These are phyloP conservation scores for Lithodes maja DNA, from an alignment of 2,888 invertebrate species.

Conservation along the genomic window DNA sequence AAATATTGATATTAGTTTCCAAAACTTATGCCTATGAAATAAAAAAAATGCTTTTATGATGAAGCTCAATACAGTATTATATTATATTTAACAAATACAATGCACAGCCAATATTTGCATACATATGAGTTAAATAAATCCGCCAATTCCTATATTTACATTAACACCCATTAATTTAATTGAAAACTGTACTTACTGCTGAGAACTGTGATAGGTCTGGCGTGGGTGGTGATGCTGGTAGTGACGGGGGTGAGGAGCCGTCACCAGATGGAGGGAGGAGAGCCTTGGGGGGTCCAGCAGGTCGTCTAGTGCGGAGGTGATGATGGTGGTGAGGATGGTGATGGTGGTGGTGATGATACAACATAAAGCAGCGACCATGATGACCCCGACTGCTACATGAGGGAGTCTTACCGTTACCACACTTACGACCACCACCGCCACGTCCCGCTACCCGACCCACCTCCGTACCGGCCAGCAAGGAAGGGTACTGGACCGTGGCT, in stretches of 20 bases:
- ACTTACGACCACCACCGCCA: constrained; percentile 23
- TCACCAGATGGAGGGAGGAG: constrained; percentile 41
- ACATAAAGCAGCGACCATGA: constrained; percentile 46
- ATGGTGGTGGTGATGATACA: constrained; percentile 41
- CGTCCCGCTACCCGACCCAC: constrained; percentile 72
- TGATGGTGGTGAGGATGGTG: constrained; percentile 46
- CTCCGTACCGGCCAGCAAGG: constrained; percentile 76
- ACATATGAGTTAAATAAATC: no score
- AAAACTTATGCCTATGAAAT: no score
- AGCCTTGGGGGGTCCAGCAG: constrained; percentile 41
- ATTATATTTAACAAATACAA: no score
- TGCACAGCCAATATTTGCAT: no score
- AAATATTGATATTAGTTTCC: no score
- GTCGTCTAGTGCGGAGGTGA: constrained; percentile 37
- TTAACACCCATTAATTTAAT: no score
- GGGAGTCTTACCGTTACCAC: constrained; percentile 19
- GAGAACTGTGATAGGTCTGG: constrained; percentile 55
- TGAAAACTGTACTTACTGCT: constrained; percentile 21
- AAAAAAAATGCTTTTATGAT: no score
- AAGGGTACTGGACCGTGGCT: constrained; percentile 74
- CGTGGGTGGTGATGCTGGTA: constrained; percentile 44
- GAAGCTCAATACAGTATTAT: no score
- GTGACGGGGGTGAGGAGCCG: constrained; percentile 37
- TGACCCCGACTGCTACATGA: constrained; percentile 42
- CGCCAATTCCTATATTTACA: no score